phyloP scores from a whole-genome alignment of 2,113 vertebrate species.

The Gopherus evgoodei region DNA sequence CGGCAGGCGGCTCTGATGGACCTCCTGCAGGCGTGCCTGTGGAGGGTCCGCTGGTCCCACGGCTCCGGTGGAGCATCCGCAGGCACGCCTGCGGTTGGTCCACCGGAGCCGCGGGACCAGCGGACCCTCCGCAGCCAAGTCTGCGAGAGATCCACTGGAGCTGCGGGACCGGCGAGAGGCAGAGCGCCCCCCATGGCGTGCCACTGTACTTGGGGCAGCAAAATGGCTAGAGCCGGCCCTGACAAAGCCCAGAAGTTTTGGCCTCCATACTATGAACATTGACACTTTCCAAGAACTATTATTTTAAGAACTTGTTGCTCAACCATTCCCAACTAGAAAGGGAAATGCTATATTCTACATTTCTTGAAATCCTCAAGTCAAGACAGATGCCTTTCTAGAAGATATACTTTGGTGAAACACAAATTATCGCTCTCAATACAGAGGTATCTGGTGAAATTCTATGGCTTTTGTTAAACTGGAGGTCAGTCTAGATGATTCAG shows the following conservation, averaged over 20 bases:
- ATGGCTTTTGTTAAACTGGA: neutral
- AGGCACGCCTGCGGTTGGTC: too few relatives aligned
- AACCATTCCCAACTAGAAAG: neutral
- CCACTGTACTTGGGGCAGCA: too few relatives aligned
- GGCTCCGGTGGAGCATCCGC: too few relatives aligned
- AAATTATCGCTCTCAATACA: neutral
- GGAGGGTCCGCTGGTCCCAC: too few relatives aligned
- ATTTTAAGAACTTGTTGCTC: neutral
- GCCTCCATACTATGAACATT: neutral
- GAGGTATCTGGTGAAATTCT: neutral
- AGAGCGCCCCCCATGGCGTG: too few relatives aligned
- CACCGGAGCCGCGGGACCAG: too few relatives aligned
- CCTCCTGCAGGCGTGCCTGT: too few relatives aligned
- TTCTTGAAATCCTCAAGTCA: neutral
- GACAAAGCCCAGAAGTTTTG: neutral
- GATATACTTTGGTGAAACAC: neutral
- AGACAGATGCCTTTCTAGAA: conserved; percentile 10
- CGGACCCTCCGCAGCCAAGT: too few relatives aligned
- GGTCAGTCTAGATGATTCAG: neutral
- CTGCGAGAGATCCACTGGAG: too few relatives aligned
- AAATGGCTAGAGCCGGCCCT: too few relatives aligned
- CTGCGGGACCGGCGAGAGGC: too few relatives aligned
- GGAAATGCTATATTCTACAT: neutral
- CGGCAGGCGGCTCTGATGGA: too few relatives aligned
- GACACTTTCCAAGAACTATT: neutral